These are phyloP conservation scores for Manis crassicaudata DNA, from an alignment of 2,797 vertebrate species.

Conservation along the genomic window DNA sequence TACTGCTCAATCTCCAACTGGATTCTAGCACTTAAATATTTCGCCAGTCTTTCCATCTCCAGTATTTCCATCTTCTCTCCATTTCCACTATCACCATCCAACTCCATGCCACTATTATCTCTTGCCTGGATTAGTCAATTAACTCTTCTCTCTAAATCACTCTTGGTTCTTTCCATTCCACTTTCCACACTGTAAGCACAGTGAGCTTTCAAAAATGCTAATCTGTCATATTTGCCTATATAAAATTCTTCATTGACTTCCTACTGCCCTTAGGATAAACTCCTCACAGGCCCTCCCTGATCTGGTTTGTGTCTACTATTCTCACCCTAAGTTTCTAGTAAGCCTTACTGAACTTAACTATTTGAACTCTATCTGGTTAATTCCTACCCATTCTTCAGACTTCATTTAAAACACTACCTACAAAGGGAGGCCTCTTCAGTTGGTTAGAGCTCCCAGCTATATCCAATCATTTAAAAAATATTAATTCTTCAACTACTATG, in stretches of 20 bases:
- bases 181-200: conserved; percentile 5
- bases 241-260: conserved; percentile 23
- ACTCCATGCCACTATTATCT: conserved; percentile 16
- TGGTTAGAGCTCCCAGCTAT: neutral
- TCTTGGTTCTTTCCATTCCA: neutral
- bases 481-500: neutral
- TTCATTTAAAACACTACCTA: conserved; percentile 43
- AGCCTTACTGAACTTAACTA: conserved; percentile 31
- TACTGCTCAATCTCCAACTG: neutral
- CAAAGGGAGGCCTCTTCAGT: conserved; percentile 8
- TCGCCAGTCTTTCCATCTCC: conserved; percentile 6
- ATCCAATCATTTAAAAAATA: conserved; percentile 40
- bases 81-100: neutral
- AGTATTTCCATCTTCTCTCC: conserved; percentile 1
- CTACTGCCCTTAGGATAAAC: neutral
- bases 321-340: neutral
- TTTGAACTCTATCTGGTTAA: conserved; percentile 31
- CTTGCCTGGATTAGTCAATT: conserved; percentile 24
- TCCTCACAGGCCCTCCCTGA: neutral
- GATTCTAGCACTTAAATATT: conserved; percentile 1
- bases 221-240: neutral
- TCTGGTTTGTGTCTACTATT: neutral
- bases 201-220: conserved; percentile 38
- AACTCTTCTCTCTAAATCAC: conserved; percentile 33
- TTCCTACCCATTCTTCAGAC: conserved; percentile 34